A percentile compares a stretch with the other conserved stretches of the same genome.
Evolutionary conservation across 2,113 vertebrate genomes (phyloP).

Genomic region (Nothoprocta perdicaria): DNA sequence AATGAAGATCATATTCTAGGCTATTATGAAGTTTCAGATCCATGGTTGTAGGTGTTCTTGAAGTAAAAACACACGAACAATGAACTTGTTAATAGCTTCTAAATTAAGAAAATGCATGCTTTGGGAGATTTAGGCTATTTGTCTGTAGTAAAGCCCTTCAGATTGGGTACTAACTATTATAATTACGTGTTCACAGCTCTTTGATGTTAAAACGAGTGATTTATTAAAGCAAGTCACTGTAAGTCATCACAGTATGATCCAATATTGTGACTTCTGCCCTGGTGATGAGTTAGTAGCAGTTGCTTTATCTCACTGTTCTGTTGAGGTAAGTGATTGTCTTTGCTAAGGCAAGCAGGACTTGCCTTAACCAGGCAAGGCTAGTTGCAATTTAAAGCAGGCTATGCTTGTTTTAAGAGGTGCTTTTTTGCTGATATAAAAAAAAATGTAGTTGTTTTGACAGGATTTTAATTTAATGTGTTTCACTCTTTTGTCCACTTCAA

Average conservation of each 20-base stretch:
- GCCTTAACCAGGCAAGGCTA: not conserved
- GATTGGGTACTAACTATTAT: not conserved
- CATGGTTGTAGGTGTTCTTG: not conserved
- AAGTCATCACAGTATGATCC: slow-evolving; percentile 87
- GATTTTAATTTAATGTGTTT: not conserved
- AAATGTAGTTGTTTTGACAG: not conserved
- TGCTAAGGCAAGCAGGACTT: not conserved
- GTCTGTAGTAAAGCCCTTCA: not conserved
- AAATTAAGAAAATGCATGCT: not conserved
- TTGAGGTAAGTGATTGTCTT: slow-evolving; percentile 85
- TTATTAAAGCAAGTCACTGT: slow-evolving; percentile 83
- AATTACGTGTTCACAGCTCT: slow-evolving; percentile 81
- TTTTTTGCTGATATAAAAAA: not conserved
- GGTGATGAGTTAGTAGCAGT: slow-evolving; percentile 86
- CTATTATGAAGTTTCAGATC: not conserved
- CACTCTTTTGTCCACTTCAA: not conserved
- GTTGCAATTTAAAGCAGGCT: not conserved
- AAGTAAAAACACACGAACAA: not conserved
- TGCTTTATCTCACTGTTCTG: slow-evolving; percentile 90
- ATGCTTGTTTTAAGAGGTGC: not conserved
- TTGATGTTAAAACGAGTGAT: slow-evolving; percentile 79
- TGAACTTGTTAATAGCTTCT: not conserved
- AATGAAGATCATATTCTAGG: not conserved
- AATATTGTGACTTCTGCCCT: slow-evolving; percentile 90
- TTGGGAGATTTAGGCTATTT: not conserved